Percentiles rank a stretch among this genome's conserved stretches.
Evolutionary conservation across 2,888 invertebrate genomes (phyloP).

Genomic region (Rhodophaea formosa): DNA sequence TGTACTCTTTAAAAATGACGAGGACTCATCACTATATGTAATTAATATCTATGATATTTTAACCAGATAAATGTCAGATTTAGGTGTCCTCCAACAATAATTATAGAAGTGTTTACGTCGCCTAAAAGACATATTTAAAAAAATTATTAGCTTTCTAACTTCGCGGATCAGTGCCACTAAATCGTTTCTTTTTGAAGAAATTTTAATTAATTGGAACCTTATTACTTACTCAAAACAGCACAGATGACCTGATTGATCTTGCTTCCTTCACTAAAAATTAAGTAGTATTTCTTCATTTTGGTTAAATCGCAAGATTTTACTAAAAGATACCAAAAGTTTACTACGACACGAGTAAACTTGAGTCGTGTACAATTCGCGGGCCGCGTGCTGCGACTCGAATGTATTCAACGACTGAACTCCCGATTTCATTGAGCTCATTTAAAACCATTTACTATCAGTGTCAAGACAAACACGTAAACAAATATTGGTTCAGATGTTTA

Average conservation of each 20-base stretch:
- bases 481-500: background rate
- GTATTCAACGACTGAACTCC: background rate
- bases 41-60: too few relatives aligned
- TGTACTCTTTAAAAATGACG: too few relatives aligned
- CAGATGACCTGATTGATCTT: constrained; percentile 48
- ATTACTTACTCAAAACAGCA: constrained; percentile 31
- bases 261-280: constrained; percentile 14
- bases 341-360: too few relatives aligned
- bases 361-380: background rate
- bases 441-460: background rate
- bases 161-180: too few relatives aligned
- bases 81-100: too few relatives aligned
- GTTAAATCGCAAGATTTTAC: constrained; percentile 11
- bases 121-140: too few relatives aligned
- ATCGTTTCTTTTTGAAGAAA: too few relatives aligned
- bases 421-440: constrained; percentile 19
- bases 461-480: background rate
- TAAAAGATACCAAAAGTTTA: background rate
- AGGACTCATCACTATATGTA: too few relatives aligned
- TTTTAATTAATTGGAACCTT: background rate
- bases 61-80: too few relatives aligned
- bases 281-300: constrained; percentile 22
- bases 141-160: too few relatives aligned
- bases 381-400: background rate
- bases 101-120: too few relatives aligned